These are phyloP conservation scores for Muscicapa comitata DNA, from an alignment of 2,797 vertebrate species.

Conservation along the genomic window DNA sequence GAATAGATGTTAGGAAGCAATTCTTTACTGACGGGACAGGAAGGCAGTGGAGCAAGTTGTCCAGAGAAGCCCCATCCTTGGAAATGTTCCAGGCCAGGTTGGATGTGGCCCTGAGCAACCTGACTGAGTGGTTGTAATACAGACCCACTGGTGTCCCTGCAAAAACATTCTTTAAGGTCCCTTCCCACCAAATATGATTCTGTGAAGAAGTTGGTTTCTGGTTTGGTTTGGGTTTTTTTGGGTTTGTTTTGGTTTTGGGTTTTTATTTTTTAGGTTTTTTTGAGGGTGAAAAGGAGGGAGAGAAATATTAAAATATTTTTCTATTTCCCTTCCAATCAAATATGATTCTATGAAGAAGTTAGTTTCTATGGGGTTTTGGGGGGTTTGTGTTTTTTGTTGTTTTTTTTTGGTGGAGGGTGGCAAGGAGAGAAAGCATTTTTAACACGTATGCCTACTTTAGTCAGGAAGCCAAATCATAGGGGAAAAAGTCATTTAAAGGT, in stretches of 20 bases:
- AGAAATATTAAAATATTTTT: too few species aligned
- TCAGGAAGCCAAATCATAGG: not conserved
- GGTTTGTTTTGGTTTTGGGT: too few species aligned
- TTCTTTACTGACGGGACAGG: not conserved
- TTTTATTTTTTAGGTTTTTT: too few species aligned
- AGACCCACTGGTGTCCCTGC: not conserved
- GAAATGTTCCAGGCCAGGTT: not conserved
- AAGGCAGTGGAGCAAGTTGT: not conserved
- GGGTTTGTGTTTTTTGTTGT: too few species aligned
- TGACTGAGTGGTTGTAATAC: not conserved
- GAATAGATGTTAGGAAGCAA: not conserved
- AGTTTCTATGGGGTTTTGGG: not conserved
- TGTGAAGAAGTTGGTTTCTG: not conserved
- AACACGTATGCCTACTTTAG: not conserved
- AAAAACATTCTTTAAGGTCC: not conserved
- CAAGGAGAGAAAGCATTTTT: not conserved
- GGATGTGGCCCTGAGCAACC: not conserved
- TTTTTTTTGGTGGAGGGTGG: rapidly evolving
- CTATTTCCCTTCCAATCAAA: not conserved
- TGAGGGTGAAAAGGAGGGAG: too few species aligned
- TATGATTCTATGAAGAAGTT: not conserved
- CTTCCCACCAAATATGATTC: not conserved
- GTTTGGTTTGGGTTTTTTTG: too few species aligned
- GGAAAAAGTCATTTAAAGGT: not conserved
- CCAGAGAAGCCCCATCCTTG: not conserved